Percentiles rank a stretch among this genome's conserved stretches.
These are phyloP conservation scores for Vespertilio murinus DNA, from an alignment of 2,797 vertebrate genomes.

Conservation along the genomic window DNA sequence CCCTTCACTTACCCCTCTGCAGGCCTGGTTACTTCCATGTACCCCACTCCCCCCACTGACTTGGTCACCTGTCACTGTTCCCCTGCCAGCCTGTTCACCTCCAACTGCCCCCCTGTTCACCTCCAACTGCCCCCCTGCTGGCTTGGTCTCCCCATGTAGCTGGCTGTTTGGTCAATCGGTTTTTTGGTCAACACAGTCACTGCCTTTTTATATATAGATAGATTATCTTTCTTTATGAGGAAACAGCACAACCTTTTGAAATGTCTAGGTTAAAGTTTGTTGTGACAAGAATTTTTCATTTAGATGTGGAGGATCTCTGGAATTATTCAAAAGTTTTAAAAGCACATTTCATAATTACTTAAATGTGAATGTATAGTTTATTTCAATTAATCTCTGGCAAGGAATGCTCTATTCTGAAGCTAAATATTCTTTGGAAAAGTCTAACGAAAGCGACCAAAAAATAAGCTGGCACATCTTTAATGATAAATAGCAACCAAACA, in stretches of 20 bases:
- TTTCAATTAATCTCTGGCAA: neutral
- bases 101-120: too few species aligned
- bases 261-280: neutral
- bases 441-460: neutral
- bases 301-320: neutral
- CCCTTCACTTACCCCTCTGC: too few species aligned
- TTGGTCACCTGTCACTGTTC: too few species aligned
- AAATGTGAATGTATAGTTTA: neutral
- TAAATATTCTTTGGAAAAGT: neutral
- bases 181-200: too few species aligned
- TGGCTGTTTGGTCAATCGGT: too few species aligned
- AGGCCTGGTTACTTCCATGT: too few species aligned
- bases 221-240: neutral
- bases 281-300: neutral
- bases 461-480: neutral
- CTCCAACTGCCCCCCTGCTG: too few species aligned
- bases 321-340: constrained; percentile 6
- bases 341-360: neutral
- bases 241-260: constrained; percentile 16
- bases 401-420: neutral
- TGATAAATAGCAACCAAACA: neutral
- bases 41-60: too few species aligned
- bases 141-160: too few species aligned
- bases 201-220: too few species aligned
- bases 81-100: too few species aligned